Conservation (phyloP, 2,797 vertebrate species). For the Hirundo rustica region DNA sequence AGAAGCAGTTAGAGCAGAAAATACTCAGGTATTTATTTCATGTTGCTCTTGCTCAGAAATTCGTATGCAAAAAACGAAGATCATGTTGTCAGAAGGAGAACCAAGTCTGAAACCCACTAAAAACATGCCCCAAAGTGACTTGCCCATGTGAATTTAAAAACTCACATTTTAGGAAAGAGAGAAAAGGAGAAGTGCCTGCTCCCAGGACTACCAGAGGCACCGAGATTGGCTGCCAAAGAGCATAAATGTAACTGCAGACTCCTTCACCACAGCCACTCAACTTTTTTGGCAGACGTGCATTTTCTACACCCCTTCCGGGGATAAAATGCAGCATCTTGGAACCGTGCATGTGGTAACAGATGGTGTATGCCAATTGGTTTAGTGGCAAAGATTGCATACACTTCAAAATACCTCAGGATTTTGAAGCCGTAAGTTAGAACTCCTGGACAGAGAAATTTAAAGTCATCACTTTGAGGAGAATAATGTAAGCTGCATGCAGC, state of each 20-base stretch:
- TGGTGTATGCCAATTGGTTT: neutral
- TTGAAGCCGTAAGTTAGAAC: neutral
- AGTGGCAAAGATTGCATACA: neutral
- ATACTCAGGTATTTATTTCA: neutral
- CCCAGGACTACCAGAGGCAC: neutral
- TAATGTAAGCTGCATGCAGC: neutral
- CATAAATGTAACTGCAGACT: neutral
- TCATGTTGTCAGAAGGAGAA: neutral
- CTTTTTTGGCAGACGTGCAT: neutral
- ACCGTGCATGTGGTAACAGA: neutral
- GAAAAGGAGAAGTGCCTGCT: neutral
- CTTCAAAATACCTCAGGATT: neutral
- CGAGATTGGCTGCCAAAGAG: slow-evolving; percentile 1
- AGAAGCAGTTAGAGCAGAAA: neutral
- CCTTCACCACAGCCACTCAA: neutral
- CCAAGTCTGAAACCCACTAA: neutral
- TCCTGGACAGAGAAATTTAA: neutral
- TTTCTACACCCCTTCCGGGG: neutral
- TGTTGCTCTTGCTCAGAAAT: neutral
- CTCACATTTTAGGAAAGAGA: neutral
- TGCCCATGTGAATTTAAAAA: neutral
- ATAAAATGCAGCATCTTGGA: neutral
- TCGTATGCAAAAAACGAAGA: neutral
- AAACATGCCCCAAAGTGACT: neutral
- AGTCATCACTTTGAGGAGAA: neutral